Evolutionary conservation across 2,888 invertebrate genomes (phyloP).

Genomic region (Archips xylosteana): DNA sequence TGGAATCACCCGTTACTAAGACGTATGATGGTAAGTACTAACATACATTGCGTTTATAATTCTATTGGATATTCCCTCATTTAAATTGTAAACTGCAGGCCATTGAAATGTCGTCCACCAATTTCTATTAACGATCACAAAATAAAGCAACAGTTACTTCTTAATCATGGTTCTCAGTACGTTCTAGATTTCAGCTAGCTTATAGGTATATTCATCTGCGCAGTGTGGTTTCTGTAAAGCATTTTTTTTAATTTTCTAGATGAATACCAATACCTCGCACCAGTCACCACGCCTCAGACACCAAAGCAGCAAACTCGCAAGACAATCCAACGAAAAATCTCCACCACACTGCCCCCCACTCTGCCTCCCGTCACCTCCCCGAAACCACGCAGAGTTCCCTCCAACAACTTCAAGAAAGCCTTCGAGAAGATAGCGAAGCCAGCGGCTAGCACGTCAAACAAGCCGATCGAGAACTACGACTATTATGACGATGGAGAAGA

Average conservation of each 20-base stretch:
- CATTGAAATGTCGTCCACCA: too few relatives aligned
- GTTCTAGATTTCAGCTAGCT: too few relatives aligned
- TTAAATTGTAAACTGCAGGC: too few relatives aligned
- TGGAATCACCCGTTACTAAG: slow-evolving; percentile 79
- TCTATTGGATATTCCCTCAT: too few relatives aligned
- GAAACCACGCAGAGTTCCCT: slow-evolving; percentile 42
- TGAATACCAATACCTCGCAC: slow-evolving; percentile 77
- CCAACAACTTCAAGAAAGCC: slow-evolving; percentile 37
- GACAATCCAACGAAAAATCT: slow-evolving; percentile 69
- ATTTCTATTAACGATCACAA: too few relatives aligned
- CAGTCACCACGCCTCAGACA: slow-evolving; percentile 67
- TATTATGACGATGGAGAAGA: slow-evolving; percentile 89
- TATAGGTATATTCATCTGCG: too few relatives aligned
- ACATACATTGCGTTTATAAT: background rate
- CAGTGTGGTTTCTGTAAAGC: background rate
- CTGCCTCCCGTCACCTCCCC: slow-evolving; percentile 46
- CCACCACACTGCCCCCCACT: slow-evolving; percentile 67
- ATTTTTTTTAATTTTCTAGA: slow-evolving; percentile 57
- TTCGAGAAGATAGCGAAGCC: slow-evolving; percentile 51
- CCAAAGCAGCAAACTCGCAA: slow-evolving; percentile 64
- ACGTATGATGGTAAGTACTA: slow-evolving; percentile 74
- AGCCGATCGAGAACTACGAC: slow-evolving; percentile 86
- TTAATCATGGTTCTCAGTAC: background rate
- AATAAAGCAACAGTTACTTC: background rate
- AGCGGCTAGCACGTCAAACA: slow-evolving; percentile 59